Evolutionary conservation across 2,888 invertebrate species (phyloP), one percentile per base, ranked within the genome.

Genomic region (Amiota mariae): DNA sequence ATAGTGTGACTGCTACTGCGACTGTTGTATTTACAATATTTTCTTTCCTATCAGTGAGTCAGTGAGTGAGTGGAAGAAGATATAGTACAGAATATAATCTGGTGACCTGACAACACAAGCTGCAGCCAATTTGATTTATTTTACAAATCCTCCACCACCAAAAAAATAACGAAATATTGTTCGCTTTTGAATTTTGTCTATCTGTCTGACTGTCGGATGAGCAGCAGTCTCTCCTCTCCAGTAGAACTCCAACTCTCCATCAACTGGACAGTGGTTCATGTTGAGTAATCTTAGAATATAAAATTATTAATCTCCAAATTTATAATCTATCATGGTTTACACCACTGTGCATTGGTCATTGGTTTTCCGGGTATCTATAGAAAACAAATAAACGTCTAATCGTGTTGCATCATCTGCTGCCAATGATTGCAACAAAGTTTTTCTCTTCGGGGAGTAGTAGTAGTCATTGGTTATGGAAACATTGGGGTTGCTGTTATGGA

Each of bases 311-410:
- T 36, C 36, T 36, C 1, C 6, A 36, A 36, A 36, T 36, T 6
- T 36, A 36, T 36, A 36, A 36, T 36, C 6, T 2, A 36, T 36
- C 0, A 36, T 36, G 36, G 36, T 6, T 36, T 36, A 36, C 3
- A 36, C 36, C 36, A 36, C 36, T 36, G 36, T 36, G 36, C 36
- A 36, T 6, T 36, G 36, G 36, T 36, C 36, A 36, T 6, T 36
- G 36, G 36, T 6, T 36, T 36, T 59, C 15, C 59, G 15, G n/a
- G 66, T 9, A 66, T n/a, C 48, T 48, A 48, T 48, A 12, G 48
- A 83, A 85, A 86, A 83, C 86, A 84, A 86, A 84, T 85, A 83
- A 85, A 85, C 82, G 83, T 85, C 83, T 86, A 83, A 86, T 82
- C 83, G 85, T 68, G 51, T 68, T 68, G 67, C 67, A 68, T 51